These are phyloP conservation scores for Ciona savignyi DNA, from an alignment of 23 tunicate genomes.

Conservation along the genomic window DNA sequence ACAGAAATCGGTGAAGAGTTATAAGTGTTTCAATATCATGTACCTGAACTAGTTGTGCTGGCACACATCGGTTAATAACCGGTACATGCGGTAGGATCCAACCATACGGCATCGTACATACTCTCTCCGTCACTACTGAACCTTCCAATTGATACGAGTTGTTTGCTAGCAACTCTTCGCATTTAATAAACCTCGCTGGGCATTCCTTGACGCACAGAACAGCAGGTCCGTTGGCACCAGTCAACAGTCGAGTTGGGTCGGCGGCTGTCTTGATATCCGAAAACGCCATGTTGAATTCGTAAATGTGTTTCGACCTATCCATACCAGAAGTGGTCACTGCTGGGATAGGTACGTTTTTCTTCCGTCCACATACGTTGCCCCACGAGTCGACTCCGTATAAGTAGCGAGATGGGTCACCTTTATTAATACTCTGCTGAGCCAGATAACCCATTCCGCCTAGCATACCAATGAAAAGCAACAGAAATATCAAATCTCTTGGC, in stretches of 20 bases:
- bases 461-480: conserved; percentile 35
- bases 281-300: conserved; percentile 41
- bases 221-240: conserved; percentile 12
- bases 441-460: conserved; percentile 60
- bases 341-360: conserved; percentile 8
- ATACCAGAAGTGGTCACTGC: conserved; percentile 44
- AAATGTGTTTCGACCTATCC: conserved; percentile 33
- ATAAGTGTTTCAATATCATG: no score
- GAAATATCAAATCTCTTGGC: conserved; percentile 45
- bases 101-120: conserved; percentile 59
- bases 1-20: no score
- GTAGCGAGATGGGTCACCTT: conserved; percentile 66
- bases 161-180: conserved; percentile 33
- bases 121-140: conserved; percentile 7
- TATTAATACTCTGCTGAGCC: conserved; percentile 8
- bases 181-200: conserved; percentile 34
- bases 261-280: conserved; percentile 28
- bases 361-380: conserved; percentile 83
- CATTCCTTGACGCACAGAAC: conserved; percentile 67
- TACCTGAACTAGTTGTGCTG: conserved; percentile 34
- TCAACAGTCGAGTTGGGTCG: conserved; percentile 15
- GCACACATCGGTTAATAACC: conserved; percentile 64
- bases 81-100: conserved; percentile 34
- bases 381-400: conserved; percentile 72
- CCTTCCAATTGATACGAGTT: conserved; percentile 46